These are phyloP conservation scores for Tetheella fluctuosa DNA, from an alignment of 2,888 invertebrate species.

Conservation along the genomic window DNA sequence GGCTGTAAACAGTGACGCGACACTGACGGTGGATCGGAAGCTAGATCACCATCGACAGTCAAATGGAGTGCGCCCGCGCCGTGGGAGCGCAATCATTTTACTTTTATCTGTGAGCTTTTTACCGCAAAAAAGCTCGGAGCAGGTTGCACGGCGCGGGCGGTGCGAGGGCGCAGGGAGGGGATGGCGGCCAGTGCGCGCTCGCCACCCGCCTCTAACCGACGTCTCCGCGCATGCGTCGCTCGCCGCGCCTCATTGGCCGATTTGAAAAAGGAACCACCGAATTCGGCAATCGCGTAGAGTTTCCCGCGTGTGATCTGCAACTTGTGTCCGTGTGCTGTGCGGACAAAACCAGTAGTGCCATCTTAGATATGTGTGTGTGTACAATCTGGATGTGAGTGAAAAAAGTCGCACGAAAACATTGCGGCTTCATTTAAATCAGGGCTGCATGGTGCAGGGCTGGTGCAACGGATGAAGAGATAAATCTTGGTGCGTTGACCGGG, in stretches of 20 bases:
- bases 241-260: conserved; percentile 24
- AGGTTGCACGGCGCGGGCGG: conserved; percentile 51
- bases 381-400: conserved; percentile 19
- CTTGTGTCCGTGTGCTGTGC: conserved; percentile 16
- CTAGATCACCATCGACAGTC: conserved; percentile 11
- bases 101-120: conserved; percentile 68
- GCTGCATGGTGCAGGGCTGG: conserved; percentile 40
- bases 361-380: conserved; percentile 33
- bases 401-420: conserved; percentile 24
- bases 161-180: conserved; percentile 30
- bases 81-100: conserved; percentile 70
- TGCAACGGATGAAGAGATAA: conserved; percentile 56
- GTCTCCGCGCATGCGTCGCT: conserved; percentile 34
- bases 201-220: conserved; percentile 51
- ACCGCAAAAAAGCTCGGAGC: conserved; percentile 71
- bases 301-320: conserved; percentile 26
- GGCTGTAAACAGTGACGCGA: conserved; percentile 9
- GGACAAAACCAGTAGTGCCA: conserved; percentile 22
- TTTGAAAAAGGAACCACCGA: conserved; percentile 40
- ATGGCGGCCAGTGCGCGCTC: conserved; percentile 60
- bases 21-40: conserved; percentile 11
- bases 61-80: conserved; percentile 31
- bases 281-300: conserved; percentile 31
- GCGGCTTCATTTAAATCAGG: conserved; percentile 34
- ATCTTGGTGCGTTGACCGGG: conserved; percentile 71